Conservation (phyloP, 2,888 invertebrate genomes). For the Lysandra coridon region DNA sequence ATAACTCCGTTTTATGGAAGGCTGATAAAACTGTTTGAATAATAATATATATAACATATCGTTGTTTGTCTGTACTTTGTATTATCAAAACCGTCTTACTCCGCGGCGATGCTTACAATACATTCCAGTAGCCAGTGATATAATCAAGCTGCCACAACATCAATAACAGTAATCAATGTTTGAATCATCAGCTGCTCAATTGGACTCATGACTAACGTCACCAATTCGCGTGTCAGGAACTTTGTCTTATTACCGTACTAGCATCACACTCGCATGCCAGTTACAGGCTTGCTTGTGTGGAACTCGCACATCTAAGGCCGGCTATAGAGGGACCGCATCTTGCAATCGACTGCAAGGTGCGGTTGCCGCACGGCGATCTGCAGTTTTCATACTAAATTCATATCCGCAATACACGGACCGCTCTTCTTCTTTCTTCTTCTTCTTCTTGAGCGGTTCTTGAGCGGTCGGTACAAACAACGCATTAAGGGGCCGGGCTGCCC, state of each 20-base stretch:
- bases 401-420: too few relatives aligned
- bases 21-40: too few relatives aligned
- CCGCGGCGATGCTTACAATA: background rate
- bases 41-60: background rate
- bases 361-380: too few relatives aligned
- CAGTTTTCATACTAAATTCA: too few relatives aligned
- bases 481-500: too few relatives aligned
- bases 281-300: background rate
- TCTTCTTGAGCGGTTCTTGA: too few relatives aligned
- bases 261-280: background rate
- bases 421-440: too few relatives aligned
- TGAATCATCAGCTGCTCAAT: conserved; percentile 63
- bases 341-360: too few relatives aligned
- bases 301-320: too few relatives aligned
- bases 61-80: background rate
- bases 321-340: too few relatives aligned
- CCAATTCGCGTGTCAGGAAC: conserved; percentile 38
- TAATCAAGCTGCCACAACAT: conserved; percentile 41
- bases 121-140: conserved; percentile 45
- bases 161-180: conserved; percentile 48
- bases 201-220: conserved; percentile 50
- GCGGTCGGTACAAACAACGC: too few relatives aligned
- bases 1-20: too few relatives aligned
- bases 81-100: background rate
- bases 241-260: conserved; percentile 1